phyloP scores from a whole-genome alignment of 2,888 invertebrate genomes.

The Diaphora mendica region DNA sequence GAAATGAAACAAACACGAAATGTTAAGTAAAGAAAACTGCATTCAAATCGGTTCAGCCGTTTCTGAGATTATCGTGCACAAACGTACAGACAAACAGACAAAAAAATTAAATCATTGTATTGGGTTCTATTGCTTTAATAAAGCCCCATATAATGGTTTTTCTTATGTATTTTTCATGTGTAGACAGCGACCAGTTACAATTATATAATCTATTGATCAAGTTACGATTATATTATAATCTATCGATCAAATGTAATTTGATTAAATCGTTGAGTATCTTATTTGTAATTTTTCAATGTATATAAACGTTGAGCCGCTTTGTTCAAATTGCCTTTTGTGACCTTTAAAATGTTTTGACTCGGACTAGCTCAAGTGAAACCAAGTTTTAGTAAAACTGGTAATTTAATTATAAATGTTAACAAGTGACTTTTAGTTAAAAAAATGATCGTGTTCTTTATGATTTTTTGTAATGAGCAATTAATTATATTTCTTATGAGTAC shows the following conservation, averaged over 20 bases:
- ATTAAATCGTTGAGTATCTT: background rate
- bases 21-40: too few relatives aligned
- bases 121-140: too few relatives aligned
- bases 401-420: constrained; percentile 12
- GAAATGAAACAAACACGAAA: too few relatives aligned
- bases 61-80: too few relatives aligned
- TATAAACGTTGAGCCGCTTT: constrained; percentile 17
- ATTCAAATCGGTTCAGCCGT: too few relatives aligned
- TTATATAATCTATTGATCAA: too few relatives aligned
- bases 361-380: constrained; percentile 10
- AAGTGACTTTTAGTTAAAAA: constrained; percentile 4
- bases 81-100: too few relatives aligned
- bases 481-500: background rate
- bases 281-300: constrained; percentile 2
- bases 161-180: too few relatives aligned
- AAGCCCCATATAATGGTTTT: too few relatives aligned
- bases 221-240: too few relatives aligned
- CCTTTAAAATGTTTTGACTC: constrained; percentile 36
- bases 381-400: constrained; percentile 8
- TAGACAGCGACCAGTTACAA: too few relatives aligned
- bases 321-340: constrained; percentile 28
- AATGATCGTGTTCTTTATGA: constrained; percentile 8
- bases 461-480: background rate
- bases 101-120: too few relatives aligned
- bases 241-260: background rate